A percentile compares a stretch with the other conserved stretches of the same genome.
These are phyloP conservation scores for Melipona beecheii DNA, from an alignment of 2,888 invertebrate species.

Conservation along the genomic window DNA sequence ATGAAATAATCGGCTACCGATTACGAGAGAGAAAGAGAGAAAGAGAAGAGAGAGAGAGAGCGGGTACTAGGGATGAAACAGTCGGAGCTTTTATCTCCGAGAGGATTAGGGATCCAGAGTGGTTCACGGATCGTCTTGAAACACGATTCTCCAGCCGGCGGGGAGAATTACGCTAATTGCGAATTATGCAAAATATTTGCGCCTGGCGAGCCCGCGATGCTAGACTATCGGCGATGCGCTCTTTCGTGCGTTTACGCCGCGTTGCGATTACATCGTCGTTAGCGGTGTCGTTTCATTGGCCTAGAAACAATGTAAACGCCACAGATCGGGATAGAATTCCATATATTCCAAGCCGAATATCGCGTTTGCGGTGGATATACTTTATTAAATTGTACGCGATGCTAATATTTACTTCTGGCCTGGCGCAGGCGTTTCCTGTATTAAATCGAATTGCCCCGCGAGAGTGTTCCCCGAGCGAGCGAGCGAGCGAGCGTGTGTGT, in stretches of 20 bases:
- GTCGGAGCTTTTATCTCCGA: conserved; percentile 16
- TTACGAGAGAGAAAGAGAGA: background rate
- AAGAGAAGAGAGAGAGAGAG: background rate
- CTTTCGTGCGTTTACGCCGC: background rate
- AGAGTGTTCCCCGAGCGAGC: background rate
- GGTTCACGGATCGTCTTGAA: background rate
- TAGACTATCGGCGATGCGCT: background rate
- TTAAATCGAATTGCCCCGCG: conserved; percentile 47
- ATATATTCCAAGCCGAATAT: conserved; percentile 50
- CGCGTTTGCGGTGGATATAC: conserved; percentile 55
- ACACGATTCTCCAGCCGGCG: background rate
- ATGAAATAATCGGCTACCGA: background rate
- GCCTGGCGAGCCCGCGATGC: background rate
- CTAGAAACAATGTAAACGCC: conserved; percentile 67
- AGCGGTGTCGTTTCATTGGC: conserved; percentile 57
- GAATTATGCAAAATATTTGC: conserved; percentile 46
- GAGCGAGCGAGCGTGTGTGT: background rate
- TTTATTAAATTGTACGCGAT: conserved; percentile 67
- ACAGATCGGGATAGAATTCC: conserved; percentile 56
- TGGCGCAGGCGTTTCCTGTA: conserved; percentile 41
- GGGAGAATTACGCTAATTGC: conserved; percentile 36
- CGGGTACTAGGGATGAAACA: background rate
- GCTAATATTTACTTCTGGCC: conserved; percentile 64
- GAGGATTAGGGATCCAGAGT: conserved; percentile 15
- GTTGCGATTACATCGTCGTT: conserved; percentile 36